Base-by-base conservation (phyloP, 2,888 invertebrate species). In the Oscheius onirici region DNA sequence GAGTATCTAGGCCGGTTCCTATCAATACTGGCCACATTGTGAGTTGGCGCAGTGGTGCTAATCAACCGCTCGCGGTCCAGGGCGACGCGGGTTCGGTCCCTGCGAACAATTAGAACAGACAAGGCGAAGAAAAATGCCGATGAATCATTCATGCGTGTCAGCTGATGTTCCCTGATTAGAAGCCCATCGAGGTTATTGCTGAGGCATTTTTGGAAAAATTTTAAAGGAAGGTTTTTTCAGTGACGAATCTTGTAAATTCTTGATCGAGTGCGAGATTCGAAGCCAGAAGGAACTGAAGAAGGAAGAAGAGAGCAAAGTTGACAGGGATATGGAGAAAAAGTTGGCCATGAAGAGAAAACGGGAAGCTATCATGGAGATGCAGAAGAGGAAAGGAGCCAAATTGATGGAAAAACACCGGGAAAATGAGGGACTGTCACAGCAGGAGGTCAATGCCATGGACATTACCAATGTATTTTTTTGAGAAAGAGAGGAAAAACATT, bases 361-460 rank as follows among this genome's bases (percentile, higher is more conserved):
- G 65, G 57, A 49, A 61, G 70, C 26, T 11, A 15, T 58, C 8
- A 17, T 60, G 58, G 22, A 71, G 68, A 11, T 41, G 69, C 41
- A 74, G 79, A 51, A 65, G 67, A n/a, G 69, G 74, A 17, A 58
- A 41, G 58, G 58, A 41, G 58, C 58, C 2, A 54, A 72, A 28
- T 72, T 73, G 10, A 83, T 84, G 84, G 46, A 78, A 69, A 79
- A 77, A 26, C 60, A 83, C 69, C 80, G 83, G 80, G 77, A 60
- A 10, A 63, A 26, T 3, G 84, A 84, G 70, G 78, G 81, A 17
- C 71, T 84, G 61, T 73, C 77, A 8, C 77, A 78, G 20, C 72
- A 71, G 11, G 81, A 83, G 46, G 75, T 83, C 52, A 81, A 80
- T 24, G 67, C 69, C 3, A 74, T 79, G 71, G 80, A 83, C 63